Evolutionary conservation across 2,113 vertebrate species (phyloP), one percentile per base, ranked within the genome.

Genomic region (Sinocyclocheilus grahami): DNA sequence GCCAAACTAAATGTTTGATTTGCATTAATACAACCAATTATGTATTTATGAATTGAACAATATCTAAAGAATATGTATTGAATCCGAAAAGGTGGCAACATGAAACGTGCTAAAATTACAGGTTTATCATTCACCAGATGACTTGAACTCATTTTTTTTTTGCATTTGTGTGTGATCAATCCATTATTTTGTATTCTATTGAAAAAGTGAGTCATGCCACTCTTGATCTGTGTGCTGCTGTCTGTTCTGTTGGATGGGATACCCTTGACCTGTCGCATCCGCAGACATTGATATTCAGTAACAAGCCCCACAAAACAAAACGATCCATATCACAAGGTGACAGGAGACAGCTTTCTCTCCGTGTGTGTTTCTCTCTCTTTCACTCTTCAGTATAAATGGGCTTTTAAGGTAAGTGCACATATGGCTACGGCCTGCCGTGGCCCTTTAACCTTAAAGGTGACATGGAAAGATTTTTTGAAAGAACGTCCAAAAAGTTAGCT

Each of bases 281-380:
- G 81, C 74, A 85, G 85, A 78, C 85, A 88, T 79, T 69, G 65
- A 82, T 62, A 79, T 85, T 85, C 83, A 83, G 67, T 89, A 79
- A 78, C 60, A 74, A 83, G 82, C 85, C 63, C 83, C 65, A 55
- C 81, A 76, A 77, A 72, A 86, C 86, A 79, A 82, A 85, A 83
- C 72, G 65, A 86, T 85, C 85, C 62, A 87, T 83, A 88, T 82
- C 37, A 78, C 83, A 88, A 88, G 85, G 85, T 88, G 87, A 87
- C 85, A 87, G 62, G 72, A 83, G 86, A 86, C 69, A 22, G 24
- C 63, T 37, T 39, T n/a, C 48, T 22, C 75, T 2, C 39, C 8
- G 33, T 87, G 69, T 42, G 27, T 22, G 18, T 46, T 67, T 74
- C 20, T n/a, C 48, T 84, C 27, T 85, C 62, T n/a, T 7, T 85